Base-by-base conservation (phyloP, 2,888 invertebrate species). In the Neoscelio sp. region DNA sequence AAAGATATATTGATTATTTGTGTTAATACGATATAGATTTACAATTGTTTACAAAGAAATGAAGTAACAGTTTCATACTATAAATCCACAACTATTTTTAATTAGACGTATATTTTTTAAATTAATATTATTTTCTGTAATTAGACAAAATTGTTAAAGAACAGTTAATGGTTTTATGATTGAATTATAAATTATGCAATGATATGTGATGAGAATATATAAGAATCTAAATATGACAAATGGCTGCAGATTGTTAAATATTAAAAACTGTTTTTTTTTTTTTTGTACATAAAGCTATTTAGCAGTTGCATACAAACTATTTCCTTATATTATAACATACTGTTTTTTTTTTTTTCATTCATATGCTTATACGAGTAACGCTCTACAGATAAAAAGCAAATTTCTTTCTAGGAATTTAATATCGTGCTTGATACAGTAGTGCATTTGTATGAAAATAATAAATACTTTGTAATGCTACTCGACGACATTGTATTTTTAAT, bases 401-500 rank as follows among this genome's bases (percentile, higher is more conserved):
- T 28, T 44, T 38, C 15, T 33, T 54, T 67, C 54, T 10, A 28
- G 44, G 65, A 67, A 67, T 42, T 42, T 44, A n/a, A 40, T 54
- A 30, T 44, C 44, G n/a, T 40, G 46, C 33, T 48, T 48, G 23
- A 62, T 7, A 48, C 7, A 46, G 33, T 10, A 40, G 13, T 10
- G 8, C 8, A n/a, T 10, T 58, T 3, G 12, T 18, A 30, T 23
- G 40, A 30, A 54, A 52, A 30, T 52, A 42, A 65, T 60, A 44
- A 52, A 52, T 67, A 67, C 1, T 52, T 35, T 7, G 18, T 30
- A 50, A 64, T 40, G 64, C 5, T 42, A 26, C 30, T 67, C 18
- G 28, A 15, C 40, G 42, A 54, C 44, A 67, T 67, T 67, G 40
- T 42, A 52, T 52, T 50, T 15, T 52, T 65, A 50, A 52, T 52